These are phyloP conservation scores for Eulemur coronatus DNA, from an alignment of 2,797 vertebrate genomes.

Conservation along the genomic window DNA sequence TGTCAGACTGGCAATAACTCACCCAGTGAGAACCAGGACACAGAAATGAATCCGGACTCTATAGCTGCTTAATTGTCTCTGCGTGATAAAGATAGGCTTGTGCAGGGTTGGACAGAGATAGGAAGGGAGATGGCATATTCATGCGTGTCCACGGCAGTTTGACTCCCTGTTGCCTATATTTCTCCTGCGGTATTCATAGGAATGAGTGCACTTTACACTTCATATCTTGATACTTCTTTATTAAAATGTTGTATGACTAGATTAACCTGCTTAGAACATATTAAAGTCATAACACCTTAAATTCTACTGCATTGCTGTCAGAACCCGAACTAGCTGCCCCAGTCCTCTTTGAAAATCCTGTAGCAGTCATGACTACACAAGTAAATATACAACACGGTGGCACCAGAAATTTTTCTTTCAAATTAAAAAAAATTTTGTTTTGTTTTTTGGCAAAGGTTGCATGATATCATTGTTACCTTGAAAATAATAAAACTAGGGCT, in stretches of 20 bases:
- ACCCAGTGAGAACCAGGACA: slow-evolving; percentile 21
- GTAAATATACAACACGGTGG: background rate
- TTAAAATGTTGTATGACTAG: background rate
- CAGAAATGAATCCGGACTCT: slow-evolving; percentile 13
- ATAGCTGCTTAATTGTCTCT: slow-evolving; percentile 71
- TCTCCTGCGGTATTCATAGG: background rate
- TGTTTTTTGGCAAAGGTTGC: background rate
- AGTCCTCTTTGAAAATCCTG: slow-evolving; percentile 56
- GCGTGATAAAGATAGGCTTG: slow-evolving; percentile 62
- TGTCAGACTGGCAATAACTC: slow-evolving; percentile 30
- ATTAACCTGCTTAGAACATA: slow-evolving; percentile 52
- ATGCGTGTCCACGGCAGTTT: slow-evolving; percentile 34
- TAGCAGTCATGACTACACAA: slow-evolving; percentile 21
- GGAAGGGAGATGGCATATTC: background rate
- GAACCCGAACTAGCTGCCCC: slow-evolving; percentile 63
- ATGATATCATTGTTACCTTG: background rate
- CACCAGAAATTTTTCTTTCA: slow-evolving; percentile 21
- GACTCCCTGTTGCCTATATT: background rate
- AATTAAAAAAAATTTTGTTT: background rate
- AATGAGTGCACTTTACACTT: background rate
- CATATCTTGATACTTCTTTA: background rate
- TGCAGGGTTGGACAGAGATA: slow-evolving; percentile 13
- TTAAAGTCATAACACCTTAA: slow-evolving; percentile 46
- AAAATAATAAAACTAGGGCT: slow-evolving; percentile 3
- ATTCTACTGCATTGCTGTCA: slow-evolving; percentile 82